phyloP scores from a whole-genome alignment of 2,888 invertebrate genomes.

The Germaria angustata region DNA sequence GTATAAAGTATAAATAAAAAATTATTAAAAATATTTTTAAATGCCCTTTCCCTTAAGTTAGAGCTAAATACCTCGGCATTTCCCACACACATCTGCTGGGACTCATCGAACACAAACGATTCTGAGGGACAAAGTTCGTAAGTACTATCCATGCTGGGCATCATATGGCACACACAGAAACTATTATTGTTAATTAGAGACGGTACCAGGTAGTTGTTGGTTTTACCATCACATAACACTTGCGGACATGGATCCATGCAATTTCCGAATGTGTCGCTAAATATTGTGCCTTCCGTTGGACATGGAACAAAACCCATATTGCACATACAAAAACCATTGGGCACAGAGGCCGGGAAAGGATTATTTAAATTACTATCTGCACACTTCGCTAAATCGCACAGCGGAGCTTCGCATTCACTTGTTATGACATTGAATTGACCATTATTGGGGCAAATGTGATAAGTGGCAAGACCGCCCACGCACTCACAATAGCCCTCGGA shows the following conservation, averaged over 20 bases:
- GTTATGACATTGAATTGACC: conserved; percentile 42
- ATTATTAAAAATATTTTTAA: neutral
- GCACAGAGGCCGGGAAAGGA: conserved; percentile 66
- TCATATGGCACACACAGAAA: conserved; percentile 71
- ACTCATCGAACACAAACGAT: conserved; percentile 61
- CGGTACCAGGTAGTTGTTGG: conserved; percentile 45
- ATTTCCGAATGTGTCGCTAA: neutral
- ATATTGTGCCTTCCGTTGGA: conserved; percentile 44
- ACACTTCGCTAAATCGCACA: conserved; percentile 71
- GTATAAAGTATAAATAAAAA: neutral
- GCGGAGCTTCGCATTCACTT: neutral
- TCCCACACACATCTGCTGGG: conserved; percentile 50
- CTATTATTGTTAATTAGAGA: conserved; percentile 54
- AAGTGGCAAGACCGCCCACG: conserved; percentile 20
- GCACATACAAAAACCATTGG: conserved; percentile 72
- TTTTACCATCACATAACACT: conserved; percentile 20
- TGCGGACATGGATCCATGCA: conserved; percentile 11
- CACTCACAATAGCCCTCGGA: conserved; percentile 55
- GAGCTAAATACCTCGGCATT: conserved; percentile 66
- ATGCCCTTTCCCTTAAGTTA: too few species aligned
- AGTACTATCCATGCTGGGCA: conserved; percentile 21
- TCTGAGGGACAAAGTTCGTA: conserved; percentile 63
- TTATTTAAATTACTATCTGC: neutral
- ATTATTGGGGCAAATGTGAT: conserved; percentile 20
- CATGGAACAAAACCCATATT: conserved; percentile 65